Conservation (phyloP, 2,113 vertebrate species). For the Notothenia rossii region DNA sequence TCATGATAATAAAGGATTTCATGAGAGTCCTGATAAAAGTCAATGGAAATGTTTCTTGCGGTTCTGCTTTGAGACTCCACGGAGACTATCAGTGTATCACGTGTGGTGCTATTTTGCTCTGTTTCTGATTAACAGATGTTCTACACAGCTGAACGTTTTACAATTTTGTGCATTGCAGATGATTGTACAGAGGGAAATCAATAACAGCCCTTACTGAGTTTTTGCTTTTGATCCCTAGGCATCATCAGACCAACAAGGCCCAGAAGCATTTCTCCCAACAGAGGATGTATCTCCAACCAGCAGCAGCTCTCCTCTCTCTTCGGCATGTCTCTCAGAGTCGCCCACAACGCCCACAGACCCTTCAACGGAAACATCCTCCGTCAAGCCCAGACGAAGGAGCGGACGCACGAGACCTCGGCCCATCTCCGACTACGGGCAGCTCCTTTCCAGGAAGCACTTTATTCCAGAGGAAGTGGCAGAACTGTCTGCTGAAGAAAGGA, state of each 20-base stretch:
- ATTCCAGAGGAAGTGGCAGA: conserved; percentile 90
- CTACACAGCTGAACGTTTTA: conserved; percentile 15
- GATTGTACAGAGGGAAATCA: conserved; percentile 17
- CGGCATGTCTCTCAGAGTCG: conserved; percentile 44
- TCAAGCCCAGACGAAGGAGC: conserved; percentile 85
- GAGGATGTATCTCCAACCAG: conserved; percentile 47
- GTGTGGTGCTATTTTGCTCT: conserved; percentile 12
- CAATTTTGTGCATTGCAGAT: conserved; percentile 15
- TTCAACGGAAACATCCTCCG: conserved; percentile 51
- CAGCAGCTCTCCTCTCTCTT: conserved; percentile 60
- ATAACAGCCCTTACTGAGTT: conserved; percentile 2
- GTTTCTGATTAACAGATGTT: conserved; percentile 70
- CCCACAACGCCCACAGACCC: conserved; percentile 12
- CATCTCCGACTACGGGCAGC: conserved; percentile 93
- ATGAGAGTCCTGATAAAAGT: conserved; percentile 27
- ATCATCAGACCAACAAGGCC: conserved; percentile 39
- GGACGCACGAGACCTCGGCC: conserved; percentile 88
- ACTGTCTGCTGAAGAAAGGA: conserved; percentile 60
- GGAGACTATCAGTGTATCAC: conserved; percentile 2
- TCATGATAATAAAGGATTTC: conserved; percentile 42
- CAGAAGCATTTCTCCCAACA: conserved; percentile 41
- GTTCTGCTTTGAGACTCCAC: conserved; percentile 14
- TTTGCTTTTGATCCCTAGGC: conserved; percentile 56
- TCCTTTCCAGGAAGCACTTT: conserved; percentile 86
- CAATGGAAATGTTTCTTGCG: conserved; percentile 12